Base-by-base conservation (phyloP, 2,113 vertebrate species). In the Odobenus rosmarus region DNA sequence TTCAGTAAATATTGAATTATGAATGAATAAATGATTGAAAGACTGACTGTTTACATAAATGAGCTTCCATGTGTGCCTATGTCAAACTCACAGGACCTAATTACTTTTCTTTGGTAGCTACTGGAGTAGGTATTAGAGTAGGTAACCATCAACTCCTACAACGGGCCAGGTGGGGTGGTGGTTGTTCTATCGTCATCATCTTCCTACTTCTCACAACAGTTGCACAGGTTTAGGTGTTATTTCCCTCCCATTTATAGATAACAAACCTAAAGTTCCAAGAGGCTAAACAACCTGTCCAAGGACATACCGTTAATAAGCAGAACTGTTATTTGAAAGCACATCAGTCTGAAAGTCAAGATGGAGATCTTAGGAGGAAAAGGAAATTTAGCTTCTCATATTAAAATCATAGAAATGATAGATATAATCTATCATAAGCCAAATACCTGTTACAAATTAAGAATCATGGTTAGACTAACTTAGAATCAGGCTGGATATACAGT, bases 401-500 rank as follows among this genome's bases (percentile, higher is more conserved):
- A 93, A 96, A 88, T 80, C 23, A 49, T 18, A 85, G 57, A 72
- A 26, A 28, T 36, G 9, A 42, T 5, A 85, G 26, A 24, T 61
- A 28, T 51, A 90, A 39, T 42, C 74, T 61, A 28, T 12, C 14
- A 23, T 24, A 77, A 83, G 4, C 53, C n/a, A 85, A 81, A n/a
- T 77, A 88, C 0, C 61, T 53, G 26, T 77, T 96, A 23, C n/a
- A 92, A 92, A 9, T 86, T 59, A 95, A 92, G 42, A 93, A 85
- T 76, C 59, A 31, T 21, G 19, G 19, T 57, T 18, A 10, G 31
- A 76, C 9, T 72, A 87, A 93, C 7, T 90, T 46, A 93, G 31
- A 81, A 80, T 82, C 19, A 77, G 33, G 28, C 4, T 55, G 26
- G 14, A 42, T 77, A 24, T 7, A 33, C 5, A 67, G 72, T 55